Evolutionary conservation across 2,113 vertebrate genomes (phyloP).

Genomic region (Dicaeum eximium): DNA sequence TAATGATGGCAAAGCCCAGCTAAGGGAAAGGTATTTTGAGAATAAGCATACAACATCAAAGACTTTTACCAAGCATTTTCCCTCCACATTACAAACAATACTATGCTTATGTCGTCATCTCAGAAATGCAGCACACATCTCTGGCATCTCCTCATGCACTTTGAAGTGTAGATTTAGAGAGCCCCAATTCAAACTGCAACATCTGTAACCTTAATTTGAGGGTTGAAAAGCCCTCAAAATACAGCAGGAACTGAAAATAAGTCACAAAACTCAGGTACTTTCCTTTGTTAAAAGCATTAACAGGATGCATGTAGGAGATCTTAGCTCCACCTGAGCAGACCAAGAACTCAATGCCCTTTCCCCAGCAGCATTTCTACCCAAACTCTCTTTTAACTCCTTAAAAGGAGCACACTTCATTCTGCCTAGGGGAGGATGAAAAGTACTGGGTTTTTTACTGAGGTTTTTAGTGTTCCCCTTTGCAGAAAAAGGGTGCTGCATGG

Average conservation of each 20-base stretch:
- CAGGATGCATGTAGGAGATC: background rate
- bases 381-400: background rate
- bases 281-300: background rate
- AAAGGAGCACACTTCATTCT: background rate
- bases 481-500: background rate
- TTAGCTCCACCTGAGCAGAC: background rate
- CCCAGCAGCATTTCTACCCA: background rate
- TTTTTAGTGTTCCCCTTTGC: background rate
- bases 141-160: background rate
- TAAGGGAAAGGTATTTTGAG: background rate
- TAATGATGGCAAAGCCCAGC: background rate
- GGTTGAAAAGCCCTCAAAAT: background rate
- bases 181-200: background rate
- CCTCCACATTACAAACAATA: background rate
- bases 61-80: background rate
- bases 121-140: background rate
- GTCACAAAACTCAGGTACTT: background rate
- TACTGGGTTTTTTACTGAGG: fast-evolving
- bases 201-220: background rate
- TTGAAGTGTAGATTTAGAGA: background rate
- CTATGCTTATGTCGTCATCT: background rate
- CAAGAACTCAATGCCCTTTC: background rate
- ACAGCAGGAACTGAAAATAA: background rate
- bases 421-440: background rate
- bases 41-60: background rate